Evolutionary conservation across 2,797 vertebrate genomes (phyloP).

Genomic region (Helarctos malayanus): DNA sequence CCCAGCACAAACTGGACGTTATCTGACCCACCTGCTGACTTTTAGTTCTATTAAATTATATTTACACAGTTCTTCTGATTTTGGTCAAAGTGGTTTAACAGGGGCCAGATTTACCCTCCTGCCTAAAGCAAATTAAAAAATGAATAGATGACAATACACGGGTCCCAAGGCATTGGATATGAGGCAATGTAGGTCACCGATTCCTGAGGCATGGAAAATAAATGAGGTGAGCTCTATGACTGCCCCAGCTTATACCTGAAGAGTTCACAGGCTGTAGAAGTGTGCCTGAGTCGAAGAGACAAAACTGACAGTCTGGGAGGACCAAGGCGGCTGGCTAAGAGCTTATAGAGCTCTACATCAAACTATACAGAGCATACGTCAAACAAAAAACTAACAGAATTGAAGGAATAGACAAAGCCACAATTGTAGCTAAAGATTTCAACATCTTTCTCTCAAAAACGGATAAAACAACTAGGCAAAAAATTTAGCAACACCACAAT

Average conservation of each 20-base stretch:
- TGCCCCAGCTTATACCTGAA: neutral
- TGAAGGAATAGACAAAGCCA: neutral
- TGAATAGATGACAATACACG: neutral
- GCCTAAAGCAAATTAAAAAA: neutral
- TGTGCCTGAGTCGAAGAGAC: neutral
- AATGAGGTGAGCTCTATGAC: neutral
- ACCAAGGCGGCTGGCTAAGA: neutral
- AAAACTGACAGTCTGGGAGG: neutral
- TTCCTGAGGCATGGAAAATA: neutral
- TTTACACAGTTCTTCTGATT: neutral
- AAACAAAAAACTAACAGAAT: neutral
- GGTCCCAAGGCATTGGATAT: neutral
- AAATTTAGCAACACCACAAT: neutral
- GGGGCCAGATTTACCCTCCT: neutral
- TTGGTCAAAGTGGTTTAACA: neutral
- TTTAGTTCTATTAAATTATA: neutral
- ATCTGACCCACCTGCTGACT: neutral
- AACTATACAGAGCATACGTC: neutral
- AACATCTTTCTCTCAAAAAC: neutral
- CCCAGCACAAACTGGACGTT: neutral
- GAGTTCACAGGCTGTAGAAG: neutral
- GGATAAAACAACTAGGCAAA: neutral
- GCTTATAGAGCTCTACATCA: neutral
- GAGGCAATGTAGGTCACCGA: neutral
- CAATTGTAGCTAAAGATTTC: neutral